Base-by-base conservation (phyloP, 2,888 invertebrate species). In the Mamestra brassicae region DNA sequence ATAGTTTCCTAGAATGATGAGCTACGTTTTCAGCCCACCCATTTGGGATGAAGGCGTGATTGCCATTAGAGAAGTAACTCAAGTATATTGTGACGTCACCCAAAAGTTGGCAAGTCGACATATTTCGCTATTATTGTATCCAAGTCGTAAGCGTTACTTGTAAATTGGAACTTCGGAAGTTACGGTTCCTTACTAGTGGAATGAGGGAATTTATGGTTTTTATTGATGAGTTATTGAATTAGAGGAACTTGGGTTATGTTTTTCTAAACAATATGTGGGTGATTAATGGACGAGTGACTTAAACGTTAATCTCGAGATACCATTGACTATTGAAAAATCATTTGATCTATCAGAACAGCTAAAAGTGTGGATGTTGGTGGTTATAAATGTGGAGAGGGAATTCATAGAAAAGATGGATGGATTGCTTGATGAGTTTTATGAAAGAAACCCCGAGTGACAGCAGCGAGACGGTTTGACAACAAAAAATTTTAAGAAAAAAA, bases 121-220 rank as follows among this genome's bases (percentile, higher is more conserved):
- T 90, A 88, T 90, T 89, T 89, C 85, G 86, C 84, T 81, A 86
- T 88, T 88, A 90, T 89, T 89, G 87, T 86, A 80, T 74, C 70
- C 74, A 87, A 90, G 79, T 85, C 81, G 81, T 85, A 81, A 78
- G 74, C 74, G 73, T 81, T 85, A 87, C 87, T 90, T 85, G 80
- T 76, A 70, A 82, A 86, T 72, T 85, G 80, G 78, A 69, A 82
- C 81, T 73, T 73, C 62, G 3, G 57, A 76, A 81, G 76, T 83
- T 86, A 73, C 0, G n/a, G 50, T 55, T 80, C 81, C 78, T 61
- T 83, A 78, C 71, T 15, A 65, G 8, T 36, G 65, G 47, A 47
- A 8, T 4, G 4, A 13, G 6, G 5, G 11, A 52, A 34, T 42
- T n/a, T 60, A 45, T 36, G 36, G 64, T 65, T 52, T 50, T 13